Conservation (phyloP, 2,113 vertebrate genomes). For the Ariopsis seemanni region DNA sequence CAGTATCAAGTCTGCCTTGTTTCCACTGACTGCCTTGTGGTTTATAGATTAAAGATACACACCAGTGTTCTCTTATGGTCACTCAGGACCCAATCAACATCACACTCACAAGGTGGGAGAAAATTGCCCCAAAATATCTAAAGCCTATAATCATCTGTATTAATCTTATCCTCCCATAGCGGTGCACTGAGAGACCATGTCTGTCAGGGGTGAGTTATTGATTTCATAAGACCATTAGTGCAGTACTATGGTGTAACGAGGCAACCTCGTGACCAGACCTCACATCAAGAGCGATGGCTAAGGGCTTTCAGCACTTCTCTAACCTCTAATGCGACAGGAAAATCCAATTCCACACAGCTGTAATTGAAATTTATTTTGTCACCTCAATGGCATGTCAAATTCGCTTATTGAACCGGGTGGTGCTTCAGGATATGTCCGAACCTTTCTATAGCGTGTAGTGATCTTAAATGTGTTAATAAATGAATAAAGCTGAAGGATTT, state of each 20-base stretch:
- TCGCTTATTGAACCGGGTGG: constrained; percentile 59
- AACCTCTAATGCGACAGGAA: constrained; percentile 66
- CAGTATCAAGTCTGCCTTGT: constrained; percentile 48
- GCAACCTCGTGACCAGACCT: constrained; percentile 50
- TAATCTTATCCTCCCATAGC: constrained; percentile 59
- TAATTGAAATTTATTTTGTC: constrained; percentile 77
- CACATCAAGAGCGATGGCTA: constrained; percentile 57
- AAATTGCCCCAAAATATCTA: constrained; percentile 57
- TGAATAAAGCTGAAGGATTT: constrained; percentile 46
- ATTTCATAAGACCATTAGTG: constrained; percentile 67
- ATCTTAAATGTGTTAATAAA: constrained; percentile 55
- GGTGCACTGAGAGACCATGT: constrained; percentile 63
- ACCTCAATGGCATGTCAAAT: constrained; percentile 53
- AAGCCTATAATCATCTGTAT: constrained; percentile 67
- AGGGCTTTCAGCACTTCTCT: constrained; percentile 64
- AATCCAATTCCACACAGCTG: constrained; percentile 72
- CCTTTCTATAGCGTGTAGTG: constrained; percentile 17
- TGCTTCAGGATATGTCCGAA: constrained; percentile 49
- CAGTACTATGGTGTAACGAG: constrained; percentile 44
- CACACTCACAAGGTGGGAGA: constrained; percentile 59
- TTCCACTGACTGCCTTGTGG: constrained; percentile 32
- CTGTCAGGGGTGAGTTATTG: constrained; percentile 71
- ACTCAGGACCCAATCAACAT: constrained; percentile 43
- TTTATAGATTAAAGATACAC: constrained; percentile 54
- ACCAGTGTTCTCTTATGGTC: constrained; percentile 46